Conservation (phyloP, 2,113 vertebrate genomes). For the human (Homo sapiens) region DNA sequence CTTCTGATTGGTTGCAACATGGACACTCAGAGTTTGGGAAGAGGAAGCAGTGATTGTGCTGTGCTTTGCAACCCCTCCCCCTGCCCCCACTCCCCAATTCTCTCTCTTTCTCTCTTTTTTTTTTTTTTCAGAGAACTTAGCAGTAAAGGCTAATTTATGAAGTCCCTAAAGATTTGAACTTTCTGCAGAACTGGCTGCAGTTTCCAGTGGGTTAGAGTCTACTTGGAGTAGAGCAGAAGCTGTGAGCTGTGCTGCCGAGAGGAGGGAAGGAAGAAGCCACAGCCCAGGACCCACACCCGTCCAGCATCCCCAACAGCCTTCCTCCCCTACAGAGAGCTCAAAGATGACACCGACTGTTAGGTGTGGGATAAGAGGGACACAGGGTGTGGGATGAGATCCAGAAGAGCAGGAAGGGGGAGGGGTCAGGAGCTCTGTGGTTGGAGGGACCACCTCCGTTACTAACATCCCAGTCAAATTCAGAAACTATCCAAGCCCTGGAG, state of each 20-base stretch:
- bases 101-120: not conserved
- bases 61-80: not conserved
- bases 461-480: not conserved
- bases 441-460: not conserved
- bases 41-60: not conserved
- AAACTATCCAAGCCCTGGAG: not conserved
- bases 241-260: not conserved
- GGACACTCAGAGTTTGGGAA: not conserved
- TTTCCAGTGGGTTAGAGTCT: conserved; percentile 78
- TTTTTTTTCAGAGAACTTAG: conserved; percentile 51
- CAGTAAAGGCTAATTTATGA: conserved; percentile 72
- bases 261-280: not conserved
- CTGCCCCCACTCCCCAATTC: not conserved
- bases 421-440: not conserved
- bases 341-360: not conserved
- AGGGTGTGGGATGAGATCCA: not conserved
- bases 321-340: not conserved
- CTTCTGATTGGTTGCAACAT: not conserved
- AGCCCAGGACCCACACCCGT: not conserved
- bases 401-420: not conserved
- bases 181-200: conserved; percentile 75
- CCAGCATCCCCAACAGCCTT: not conserved
- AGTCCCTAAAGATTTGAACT: conserved; percentile 78
- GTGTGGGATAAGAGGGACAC: not conserved
- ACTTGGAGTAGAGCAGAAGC: conserved; percentile 72